Evolutionary conservation across 2,888 invertebrate genomes (phyloP).

Genomic region (Acanthosepion lycidas): DNA sequence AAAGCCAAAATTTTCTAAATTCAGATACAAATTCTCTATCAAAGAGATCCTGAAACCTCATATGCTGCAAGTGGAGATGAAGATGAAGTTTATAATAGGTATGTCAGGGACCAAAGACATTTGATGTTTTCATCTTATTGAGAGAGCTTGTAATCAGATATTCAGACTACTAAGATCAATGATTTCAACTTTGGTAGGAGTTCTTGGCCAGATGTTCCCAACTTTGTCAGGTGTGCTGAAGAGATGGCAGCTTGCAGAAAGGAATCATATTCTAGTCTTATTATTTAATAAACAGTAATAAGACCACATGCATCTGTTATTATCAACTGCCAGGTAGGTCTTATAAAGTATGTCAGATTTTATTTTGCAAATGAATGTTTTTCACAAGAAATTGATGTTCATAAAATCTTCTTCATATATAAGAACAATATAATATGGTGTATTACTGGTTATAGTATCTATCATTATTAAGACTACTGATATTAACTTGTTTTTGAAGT

Average conservation of each 20-base stretch:
- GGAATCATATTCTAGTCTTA: not conserved
- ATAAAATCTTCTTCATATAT: too few relatives aligned
- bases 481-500: too few relatives aligned
- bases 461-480: too few relatives aligned
- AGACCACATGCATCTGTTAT: not conserved
- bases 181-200: too few relatives aligned
- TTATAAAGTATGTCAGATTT: not conserved
- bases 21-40: conserved; percentile 1
- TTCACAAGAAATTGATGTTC: too few relatives aligned
- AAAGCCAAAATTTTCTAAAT: conserved; percentile 25
- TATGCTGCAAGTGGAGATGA: conserved; percentile 33
- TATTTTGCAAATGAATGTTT: too few relatives aligned
- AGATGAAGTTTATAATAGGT: conserved; percentile 33
- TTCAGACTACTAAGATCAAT: too few relatives aligned
- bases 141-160: not conserved
- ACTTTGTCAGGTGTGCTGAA: not conserved
- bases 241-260: not conserved
- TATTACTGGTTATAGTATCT: too few relatives aligned
- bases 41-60: not conserved
- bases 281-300: too few relatives aligned
- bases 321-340: not conserved
- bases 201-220: not conserved
- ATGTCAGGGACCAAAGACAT: conserved; percentile 33
- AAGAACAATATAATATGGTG: too few relatives aligned
- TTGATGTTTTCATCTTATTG: not conserved